Evolutionary conservation across 2,113 vertebrate species (phyloP).

Genomic region (Nematolebias whitei): DNA sequence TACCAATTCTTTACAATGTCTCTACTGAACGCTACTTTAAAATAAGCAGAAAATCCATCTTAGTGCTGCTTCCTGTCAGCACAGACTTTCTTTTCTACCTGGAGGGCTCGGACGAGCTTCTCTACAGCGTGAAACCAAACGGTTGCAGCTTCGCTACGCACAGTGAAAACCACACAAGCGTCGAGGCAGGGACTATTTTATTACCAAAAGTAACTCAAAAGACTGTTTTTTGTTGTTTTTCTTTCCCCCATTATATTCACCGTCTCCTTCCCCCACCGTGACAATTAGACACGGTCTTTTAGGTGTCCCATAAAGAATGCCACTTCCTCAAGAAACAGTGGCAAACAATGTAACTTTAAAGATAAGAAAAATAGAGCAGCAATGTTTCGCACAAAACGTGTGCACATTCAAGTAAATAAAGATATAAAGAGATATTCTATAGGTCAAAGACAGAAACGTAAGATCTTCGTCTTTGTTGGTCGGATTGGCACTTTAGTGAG

Average conservation of each 20-base stretch:
- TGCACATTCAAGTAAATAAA: slow-evolving; percentile 85
- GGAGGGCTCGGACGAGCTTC: neutral
- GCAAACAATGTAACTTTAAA: slow-evolving; percentile 76
- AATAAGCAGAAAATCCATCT: too few species aligned
- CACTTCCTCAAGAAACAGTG: slow-evolving; percentile 72
- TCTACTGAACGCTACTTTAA: too few species aligned
- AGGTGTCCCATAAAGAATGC: slow-evolving; percentile 74
- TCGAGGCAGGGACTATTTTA: slow-evolving; percentile 33
- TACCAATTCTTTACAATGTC: too few species aligned
- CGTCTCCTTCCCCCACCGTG: neutral
- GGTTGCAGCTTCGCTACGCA: slow-evolving; percentile 35
- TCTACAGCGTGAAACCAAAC: neutral
- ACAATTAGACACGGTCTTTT: slow-evolving; percentile 54
- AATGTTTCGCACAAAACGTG: slow-evolving; percentile 81
- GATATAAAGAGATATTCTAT: slow-evolving; percentile 64
- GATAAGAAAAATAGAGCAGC: slow-evolving; percentile 82
- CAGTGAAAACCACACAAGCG: slow-evolving; percentile 46
- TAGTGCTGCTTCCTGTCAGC: too few species aligned
- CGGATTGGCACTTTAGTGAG: slow-evolving; percentile 87
- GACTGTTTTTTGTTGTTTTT: neutral
- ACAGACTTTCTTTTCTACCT: too few species aligned
- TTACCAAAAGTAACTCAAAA: slow-evolving; percentile 22
- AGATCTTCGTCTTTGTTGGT: slow-evolving; percentile 83
- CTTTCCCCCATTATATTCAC: neutral
- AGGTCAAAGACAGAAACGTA: slow-evolving; percentile 74